Conservation (phyloP, 2,797 vertebrate species). For the Myotis myotis region DNA sequence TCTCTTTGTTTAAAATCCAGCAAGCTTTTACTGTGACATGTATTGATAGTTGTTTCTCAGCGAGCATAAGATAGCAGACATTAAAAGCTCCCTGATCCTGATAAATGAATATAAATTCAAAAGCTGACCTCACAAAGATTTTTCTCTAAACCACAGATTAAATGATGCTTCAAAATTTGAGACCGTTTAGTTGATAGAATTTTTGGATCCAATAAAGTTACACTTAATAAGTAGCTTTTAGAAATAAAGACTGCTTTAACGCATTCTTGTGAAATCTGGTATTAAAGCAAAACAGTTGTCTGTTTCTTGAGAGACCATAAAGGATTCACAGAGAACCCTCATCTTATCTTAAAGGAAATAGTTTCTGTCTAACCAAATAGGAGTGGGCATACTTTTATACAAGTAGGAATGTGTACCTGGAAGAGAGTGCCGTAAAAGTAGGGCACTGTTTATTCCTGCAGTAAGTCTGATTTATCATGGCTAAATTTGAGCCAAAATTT, state of each 20-base stretch:
- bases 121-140: conserved; percentile 18
- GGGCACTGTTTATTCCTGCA: conserved; percentile 52
- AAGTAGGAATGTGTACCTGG: conserved; percentile 59
- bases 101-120: conserved; percentile 43
- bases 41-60: conserved; percentile 46
- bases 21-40: neutral
- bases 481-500: conserved; percentile 56
- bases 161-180: conserved; percentile 53
- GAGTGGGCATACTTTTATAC: conserved; percentile 51
- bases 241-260: conserved; percentile 54
- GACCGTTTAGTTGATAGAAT: conserved; percentile 34
- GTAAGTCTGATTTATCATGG: conserved; percentile 47
- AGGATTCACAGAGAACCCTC: conserved; percentile 55
- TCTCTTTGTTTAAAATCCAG: conserved; percentile 37
- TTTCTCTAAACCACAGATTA: conserved; percentile 38
- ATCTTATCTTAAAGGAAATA: conserved; percentile 66
- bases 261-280: conserved; percentile 54
- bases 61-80: neutral
- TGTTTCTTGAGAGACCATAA: conserved; percentile 59
- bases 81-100: conserved; percentile 6
- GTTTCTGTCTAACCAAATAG: conserved; percentile 66
- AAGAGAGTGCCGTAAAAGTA: conserved; percentile 46
- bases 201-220: conserved; percentile 29
- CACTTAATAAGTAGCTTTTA: conserved; percentile 55
- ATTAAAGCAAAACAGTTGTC: conserved; percentile 60